These are phyloP conservation scores for Numenius phaeopus DNA, from an alignment of 2,797 vertebrate species.

Conservation along the genomic window DNA sequence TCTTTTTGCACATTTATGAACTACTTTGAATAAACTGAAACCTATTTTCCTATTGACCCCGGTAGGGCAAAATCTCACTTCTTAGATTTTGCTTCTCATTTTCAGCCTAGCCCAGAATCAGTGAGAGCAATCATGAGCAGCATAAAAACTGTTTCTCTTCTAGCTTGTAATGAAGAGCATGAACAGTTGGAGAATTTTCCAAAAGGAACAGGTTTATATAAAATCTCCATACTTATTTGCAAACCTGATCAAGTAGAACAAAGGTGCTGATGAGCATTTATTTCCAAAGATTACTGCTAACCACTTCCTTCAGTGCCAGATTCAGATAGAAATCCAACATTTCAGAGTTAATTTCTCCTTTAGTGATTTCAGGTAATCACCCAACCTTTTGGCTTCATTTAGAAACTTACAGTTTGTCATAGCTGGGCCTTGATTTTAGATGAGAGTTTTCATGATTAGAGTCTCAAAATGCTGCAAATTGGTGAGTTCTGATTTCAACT, in stretches of 20 bases:
- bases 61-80: neutral
- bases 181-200: neutral
- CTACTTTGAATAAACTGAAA: neutral
- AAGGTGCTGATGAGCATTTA: neutral
- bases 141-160: neutral
- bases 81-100: neutral
- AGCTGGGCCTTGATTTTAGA: neutral
- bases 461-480: neutral
- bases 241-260: neutral
- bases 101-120: neutral
- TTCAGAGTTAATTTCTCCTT: neutral
- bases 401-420: neutral
- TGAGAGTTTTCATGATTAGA: neutral
- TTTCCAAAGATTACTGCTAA: neutral
- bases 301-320: neutral
- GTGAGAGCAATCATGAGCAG: neutral
- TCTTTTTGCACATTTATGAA: neutral
- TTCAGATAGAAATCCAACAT: neutral
- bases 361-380: neutral
- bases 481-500: neutral
- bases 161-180: neutral
- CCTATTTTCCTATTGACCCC: neutral
- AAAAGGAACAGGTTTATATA: neutral
- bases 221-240: neutral
- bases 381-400: neutral